Evolutionary conservation across 2,888 invertebrate genomes (phyloP).

Genomic region (Quadroppia sp.): DNA sequence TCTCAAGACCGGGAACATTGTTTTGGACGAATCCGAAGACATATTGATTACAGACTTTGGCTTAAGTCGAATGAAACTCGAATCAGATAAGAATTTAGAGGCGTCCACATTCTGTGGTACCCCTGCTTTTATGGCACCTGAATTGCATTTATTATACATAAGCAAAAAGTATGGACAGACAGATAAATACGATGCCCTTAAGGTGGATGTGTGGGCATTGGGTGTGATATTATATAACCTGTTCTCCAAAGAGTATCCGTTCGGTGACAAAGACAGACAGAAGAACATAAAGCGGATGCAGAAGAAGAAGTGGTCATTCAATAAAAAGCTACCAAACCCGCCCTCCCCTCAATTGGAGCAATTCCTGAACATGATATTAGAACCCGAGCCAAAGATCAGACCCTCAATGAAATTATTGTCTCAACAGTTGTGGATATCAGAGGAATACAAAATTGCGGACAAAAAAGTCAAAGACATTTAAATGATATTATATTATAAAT

Average conservation of each 20-base stretch:
- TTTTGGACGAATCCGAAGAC: slow-evolving; percentile 21
- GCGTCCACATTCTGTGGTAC: slow-evolving; percentile 41
- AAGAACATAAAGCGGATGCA: neutral
- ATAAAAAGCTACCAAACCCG: too few relatives aligned
- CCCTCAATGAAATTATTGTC: too few relatives aligned
- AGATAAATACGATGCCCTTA: neutral
- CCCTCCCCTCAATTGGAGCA: too few relatives aligned
- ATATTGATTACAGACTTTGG: slow-evolving; percentile 40
- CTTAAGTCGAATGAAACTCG: neutral
- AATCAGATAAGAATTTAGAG: neutral
- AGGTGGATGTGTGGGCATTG: neutral
- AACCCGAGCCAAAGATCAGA: too few relatives aligned
- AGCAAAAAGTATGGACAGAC: too few relatives aligned
- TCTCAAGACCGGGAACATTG: slow-evolving; percentile 36
- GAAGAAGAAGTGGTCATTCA: too few relatives aligned
- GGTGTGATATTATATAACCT: neutral
- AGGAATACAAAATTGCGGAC: too few relatives aligned
- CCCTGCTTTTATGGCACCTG: slow-evolving; percentile 39
- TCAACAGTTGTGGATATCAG: too few relatives aligned
- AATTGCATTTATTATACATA: too few relatives aligned
- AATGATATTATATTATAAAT: too few relatives aligned
- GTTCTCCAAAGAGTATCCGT: neutral
- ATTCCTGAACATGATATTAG: too few relatives aligned
- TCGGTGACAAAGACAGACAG: neutral
- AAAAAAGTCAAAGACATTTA: too few relatives aligned